Evolutionary conservation across 2,888 invertebrate genomes (phyloP).

Genomic region (Metalampra italica): DNA sequence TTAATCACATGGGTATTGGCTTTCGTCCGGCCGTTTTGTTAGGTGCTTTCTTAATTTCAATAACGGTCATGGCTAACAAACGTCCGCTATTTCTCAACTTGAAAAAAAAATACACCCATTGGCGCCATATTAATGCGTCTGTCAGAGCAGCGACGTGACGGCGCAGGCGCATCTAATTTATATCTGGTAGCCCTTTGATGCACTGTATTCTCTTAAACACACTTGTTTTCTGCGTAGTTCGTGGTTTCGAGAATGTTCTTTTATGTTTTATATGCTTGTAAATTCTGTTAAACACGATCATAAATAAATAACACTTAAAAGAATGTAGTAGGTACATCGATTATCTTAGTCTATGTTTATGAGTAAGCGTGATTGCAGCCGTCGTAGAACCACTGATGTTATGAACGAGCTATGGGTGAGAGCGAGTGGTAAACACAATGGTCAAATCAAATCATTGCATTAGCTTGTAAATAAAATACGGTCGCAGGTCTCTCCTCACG

Average conservation of each 20-base stretch:
- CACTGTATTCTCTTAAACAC: conserved; percentile 30
- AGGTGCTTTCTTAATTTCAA: conserved; percentile 28
- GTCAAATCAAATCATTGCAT: too few relatives aligned
- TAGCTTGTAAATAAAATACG: too few relatives aligned
- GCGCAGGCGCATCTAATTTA: conserved; percentile 47
- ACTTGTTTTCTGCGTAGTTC: conserved; percentile 32
- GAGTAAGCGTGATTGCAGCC: too few relatives aligned
- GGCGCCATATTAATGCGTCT: conserved; percentile 56
- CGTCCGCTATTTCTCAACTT: conserved; percentile 26
- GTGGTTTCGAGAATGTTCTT: conserved; percentile 18
- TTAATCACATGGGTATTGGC: not conserved
- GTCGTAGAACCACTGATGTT: too few relatives aligned
- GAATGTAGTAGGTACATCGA: too few relatives aligned
- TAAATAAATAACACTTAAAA: too few relatives aligned
- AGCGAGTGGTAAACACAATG: too few relatives aligned
- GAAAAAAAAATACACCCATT: conserved; percentile 25
- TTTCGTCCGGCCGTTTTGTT: too few relatives aligned
- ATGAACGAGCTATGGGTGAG: too few relatives aligned
- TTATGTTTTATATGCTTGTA: conserved; percentile 8
- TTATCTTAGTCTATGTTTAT: not conserved
- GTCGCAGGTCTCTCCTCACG: too few relatives aligned
- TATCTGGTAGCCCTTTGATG: conserved; percentile 53
- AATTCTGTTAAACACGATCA: conserved; percentile 10
- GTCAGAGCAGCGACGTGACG: conserved; percentile 34
- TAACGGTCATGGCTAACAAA: conserved; percentile 47